Percentiles rank a stretch among this genome's conserved stretches.
These are phyloP conservation scores for Poeciliopsis presidionis DNA, from an alignment of 2,797 vertebrate species.

Conservation along the genomic window DNA sequence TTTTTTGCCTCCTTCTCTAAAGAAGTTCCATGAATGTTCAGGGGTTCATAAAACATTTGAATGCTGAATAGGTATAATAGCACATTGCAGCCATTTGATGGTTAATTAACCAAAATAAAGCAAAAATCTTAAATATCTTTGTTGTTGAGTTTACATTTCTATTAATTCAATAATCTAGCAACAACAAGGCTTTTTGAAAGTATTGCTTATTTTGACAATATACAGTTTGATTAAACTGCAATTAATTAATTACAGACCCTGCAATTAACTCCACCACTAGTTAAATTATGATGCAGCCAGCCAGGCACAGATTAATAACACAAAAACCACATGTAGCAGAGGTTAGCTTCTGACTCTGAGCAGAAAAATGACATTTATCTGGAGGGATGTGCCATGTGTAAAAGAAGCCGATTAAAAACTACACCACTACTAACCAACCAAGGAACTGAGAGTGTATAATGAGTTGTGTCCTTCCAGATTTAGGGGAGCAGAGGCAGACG, in stretches of 20 bases:
- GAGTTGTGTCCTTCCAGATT: constrained; percentile 8
- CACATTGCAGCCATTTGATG: too few species aligned
- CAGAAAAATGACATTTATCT: constrained; percentile 4
- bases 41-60: too few species aligned
- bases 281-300: neutral
- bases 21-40: too few species aligned
- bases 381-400: neutral
- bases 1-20: neutral
- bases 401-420: neutral
- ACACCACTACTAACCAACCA: neutral
- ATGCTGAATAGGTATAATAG: too few species aligned
- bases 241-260: too few species aligned
- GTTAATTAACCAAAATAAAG: too few species aligned
- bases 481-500: neutral
- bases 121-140: too few species aligned
- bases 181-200: too few species aligned
- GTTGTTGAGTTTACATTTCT: too few species aligned
- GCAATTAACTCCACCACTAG: neutral
- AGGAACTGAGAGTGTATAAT: neutral
- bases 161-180: too few species aligned
- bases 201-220: too few species aligned
- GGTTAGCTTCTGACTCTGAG: constrained; percentile 1
- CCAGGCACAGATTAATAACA: constrained; percentile 8
- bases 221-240: too few species aligned
- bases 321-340: neutral